Conservation (phyloP, 2,797 vertebrate species). For the Loriculus beryllinus region DNA sequence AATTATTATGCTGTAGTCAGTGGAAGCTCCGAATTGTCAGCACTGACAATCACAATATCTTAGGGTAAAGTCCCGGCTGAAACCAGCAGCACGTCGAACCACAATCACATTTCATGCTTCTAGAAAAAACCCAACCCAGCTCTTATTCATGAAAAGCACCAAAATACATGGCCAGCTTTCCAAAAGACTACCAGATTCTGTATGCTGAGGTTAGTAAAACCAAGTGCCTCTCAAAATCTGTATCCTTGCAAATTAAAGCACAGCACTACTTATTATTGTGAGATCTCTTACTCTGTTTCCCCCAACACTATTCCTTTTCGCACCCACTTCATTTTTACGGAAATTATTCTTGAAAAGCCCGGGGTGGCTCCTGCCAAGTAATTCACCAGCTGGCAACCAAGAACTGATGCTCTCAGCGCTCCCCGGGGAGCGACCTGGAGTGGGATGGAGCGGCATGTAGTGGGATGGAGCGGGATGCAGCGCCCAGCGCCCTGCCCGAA, state of each 20-base stretch:
- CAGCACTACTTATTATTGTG: background rate
- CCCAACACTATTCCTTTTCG: background rate
- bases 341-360: background rate
- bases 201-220: background rate
- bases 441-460: background rate
- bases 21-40: background rate
- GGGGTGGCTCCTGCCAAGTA: background rate
- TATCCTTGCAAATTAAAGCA: background rate
- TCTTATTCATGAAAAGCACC: background rate
- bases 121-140: background rate
- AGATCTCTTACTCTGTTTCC: background rate
- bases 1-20: background rate
- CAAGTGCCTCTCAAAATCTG: background rate
- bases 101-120: background rate
- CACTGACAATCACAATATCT: background rate
- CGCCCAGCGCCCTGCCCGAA: background rate
- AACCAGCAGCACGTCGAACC: background rate
- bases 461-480: background rate
- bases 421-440: background rate
- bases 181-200: background rate
- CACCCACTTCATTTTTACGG: background rate
- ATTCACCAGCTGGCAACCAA: background rate
- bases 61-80: background rate
- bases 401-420: background rate
- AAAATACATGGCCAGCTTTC: background rate